Evolutionary conservation across 2,113 vertebrate species (phyloP).

Genomic region (Oncorhynchus tshawytscha): DNA sequence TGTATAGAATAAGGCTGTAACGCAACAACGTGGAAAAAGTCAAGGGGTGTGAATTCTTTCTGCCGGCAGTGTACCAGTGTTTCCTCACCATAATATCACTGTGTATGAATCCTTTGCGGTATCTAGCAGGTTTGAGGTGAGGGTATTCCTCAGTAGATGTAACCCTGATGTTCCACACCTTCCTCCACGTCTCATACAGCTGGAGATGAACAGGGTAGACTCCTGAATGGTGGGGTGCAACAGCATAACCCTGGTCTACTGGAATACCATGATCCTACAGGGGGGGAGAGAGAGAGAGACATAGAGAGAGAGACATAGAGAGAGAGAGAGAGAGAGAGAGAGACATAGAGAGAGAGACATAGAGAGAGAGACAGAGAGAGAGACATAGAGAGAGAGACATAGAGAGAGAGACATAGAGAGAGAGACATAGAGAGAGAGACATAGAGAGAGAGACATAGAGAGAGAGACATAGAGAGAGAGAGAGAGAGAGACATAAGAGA

Average conservation of each 20-base stretch:
- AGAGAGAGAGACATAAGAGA: no score
- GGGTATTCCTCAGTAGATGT: slow-evolving; percentile 98
- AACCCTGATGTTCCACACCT: slow-evolving; percentile 91
- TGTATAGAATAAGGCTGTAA: no score
- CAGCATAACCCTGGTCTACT: slow-evolving; percentile 92
- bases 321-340: no score
- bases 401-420: no score
- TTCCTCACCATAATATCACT: slow-evolving; percentile 89
- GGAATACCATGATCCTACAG: slow-evolving; percentile 90
- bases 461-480: no score
- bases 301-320: not conserved
- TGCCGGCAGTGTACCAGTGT: not conserved
- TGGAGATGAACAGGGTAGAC: slow-evolving; percentile 96
- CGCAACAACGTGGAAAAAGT: no score
- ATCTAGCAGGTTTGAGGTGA: slow-evolving; percentile 92
- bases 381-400: no score
- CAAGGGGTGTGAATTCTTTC: no score
- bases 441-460: no score
- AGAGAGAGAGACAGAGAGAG: no score
- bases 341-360: no score
- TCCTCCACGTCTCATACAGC: slow-evolving; percentile 96
- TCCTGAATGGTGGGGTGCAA: slow-evolving; percentile 94
- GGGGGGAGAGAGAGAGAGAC: not conserved
- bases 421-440: no score
- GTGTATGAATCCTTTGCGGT: slow-evolving; percentile 92